These are phyloP conservation scores for Apocheima hispidaria DNA, from an alignment of 2,888 invertebrate genomes.

Conservation along the genomic window DNA sequence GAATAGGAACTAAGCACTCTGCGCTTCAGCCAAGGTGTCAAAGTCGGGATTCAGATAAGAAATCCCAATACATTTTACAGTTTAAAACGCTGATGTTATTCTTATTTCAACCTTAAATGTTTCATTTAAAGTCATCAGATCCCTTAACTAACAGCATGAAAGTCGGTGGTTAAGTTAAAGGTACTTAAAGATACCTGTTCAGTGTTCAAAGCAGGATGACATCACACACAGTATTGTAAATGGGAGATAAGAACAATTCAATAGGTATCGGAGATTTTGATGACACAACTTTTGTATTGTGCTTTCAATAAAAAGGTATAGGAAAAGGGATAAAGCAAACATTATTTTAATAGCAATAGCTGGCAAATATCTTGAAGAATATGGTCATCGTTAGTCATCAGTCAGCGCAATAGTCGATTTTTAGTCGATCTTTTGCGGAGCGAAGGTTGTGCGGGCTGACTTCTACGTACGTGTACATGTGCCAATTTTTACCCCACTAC, in stretches of 20 bases:
- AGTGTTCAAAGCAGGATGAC: constrained; percentile 65
- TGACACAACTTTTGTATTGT: constrained; percentile 58
- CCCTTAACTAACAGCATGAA: not conserved
- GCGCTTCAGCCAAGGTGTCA: constrained; percentile 66
- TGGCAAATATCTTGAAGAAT: too few relatives aligned
- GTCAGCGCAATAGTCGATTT: too few relatives aligned
- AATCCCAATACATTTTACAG: constrained; percentile 42
- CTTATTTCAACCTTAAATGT: constrained; percentile 42
- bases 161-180: constrained; percentile 53
- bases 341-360: not conserved
- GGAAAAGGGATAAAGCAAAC: constrained; percentile 1
- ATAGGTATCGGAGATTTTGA: constrained; percentile 64
- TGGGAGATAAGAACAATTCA: constrained; percentile 71
- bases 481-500: too few relatives aligned
- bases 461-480: too few relatives aligned
- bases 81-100: not conserved
- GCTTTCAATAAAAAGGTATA: not conserved
- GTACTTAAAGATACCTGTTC: constrained; percentile 74
- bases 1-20: constrained; percentile 50
- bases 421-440: too few relatives aligned
- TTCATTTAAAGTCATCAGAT: not conserved
- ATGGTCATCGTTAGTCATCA: too few relatives aligned
- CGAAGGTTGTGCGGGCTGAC: too few relatives aligned
- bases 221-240: constrained; percentile 72
- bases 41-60: constrained; percentile 69